These are phyloP conservation scores for Suncus etruscus DNA, from an alignment of 2,113 vertebrate genomes.

Conservation along the genomic window DNA sequence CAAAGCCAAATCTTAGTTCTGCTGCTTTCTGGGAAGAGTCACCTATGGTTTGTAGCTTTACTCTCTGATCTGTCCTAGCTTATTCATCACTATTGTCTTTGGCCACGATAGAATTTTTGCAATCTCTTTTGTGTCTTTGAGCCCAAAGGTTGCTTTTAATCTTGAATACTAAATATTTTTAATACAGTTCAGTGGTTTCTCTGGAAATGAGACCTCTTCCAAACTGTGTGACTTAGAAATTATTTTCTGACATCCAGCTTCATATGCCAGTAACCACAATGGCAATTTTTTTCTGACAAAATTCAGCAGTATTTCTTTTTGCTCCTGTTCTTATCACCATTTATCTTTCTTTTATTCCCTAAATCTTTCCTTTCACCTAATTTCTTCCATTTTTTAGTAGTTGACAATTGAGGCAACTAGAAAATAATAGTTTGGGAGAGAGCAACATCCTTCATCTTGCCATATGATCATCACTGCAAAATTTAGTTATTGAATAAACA, in stretches of 20 bases:
- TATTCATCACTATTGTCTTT: not conserved
- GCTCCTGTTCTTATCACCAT: not conserved
- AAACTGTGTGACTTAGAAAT: slow-evolving; percentile 34
- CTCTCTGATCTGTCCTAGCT: not conserved
- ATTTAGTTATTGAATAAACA: not conserved
- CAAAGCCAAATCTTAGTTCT: not conserved
- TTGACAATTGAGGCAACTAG: not conserved
- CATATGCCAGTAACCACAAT: slow-evolving; percentile 29
- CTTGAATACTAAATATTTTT: not conserved
- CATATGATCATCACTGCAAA: not conserved
- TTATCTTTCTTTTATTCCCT: not conserved
- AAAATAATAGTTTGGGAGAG: not conserved
- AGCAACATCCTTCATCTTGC: not conserved
- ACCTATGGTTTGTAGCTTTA: not conserved
- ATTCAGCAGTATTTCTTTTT: not conserved
- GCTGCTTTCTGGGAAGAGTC: not conserved
- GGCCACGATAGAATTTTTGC: not conserved
- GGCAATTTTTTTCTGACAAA: not conserved
- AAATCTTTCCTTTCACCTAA: not conserved
- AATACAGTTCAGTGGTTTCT: not conserved
- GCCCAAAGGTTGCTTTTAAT: not conserved
- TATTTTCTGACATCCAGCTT: slow-evolving; percentile 50
- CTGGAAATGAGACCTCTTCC: slow-evolving; percentile 30
- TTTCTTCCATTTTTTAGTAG: not conserved
- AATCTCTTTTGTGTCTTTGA: not conserved